phyloP scores from a whole-genome alignment of 2,113 vertebrate genomes.

The Cheirogaleus medius region DNA sequence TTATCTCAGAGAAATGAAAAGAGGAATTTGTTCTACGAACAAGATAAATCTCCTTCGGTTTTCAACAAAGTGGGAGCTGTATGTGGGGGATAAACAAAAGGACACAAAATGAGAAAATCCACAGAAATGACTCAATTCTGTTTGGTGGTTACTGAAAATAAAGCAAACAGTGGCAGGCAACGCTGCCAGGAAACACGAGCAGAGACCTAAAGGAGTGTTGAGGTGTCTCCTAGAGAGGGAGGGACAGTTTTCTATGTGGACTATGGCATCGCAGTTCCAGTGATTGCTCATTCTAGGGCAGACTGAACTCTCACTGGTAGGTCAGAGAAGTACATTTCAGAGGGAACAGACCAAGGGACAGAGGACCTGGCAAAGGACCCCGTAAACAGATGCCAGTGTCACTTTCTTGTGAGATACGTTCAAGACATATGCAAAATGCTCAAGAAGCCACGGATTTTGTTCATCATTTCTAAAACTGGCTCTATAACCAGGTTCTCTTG shows the following conservation, averaged over 20 bases:
- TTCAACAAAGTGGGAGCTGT: slow-evolving; percentile 8
- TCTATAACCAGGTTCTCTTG: background rate
- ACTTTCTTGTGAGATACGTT: background rate
- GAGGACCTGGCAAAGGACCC: background rate
- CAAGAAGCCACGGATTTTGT: background rate
- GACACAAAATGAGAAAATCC: slow-evolving; percentile 37
- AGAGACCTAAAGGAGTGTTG: background rate
- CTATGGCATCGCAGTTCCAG: background rate
- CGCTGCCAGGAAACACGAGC: background rate
- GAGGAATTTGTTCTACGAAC: background rate
- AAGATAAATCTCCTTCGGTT: slow-evolving; percentile 37
- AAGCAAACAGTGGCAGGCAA: background rate
- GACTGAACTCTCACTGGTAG: background rate
- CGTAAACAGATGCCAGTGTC: background rate
- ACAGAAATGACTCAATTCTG: slow-evolving; percentile 34
- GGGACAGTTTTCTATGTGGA: background rate
- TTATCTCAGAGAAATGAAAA: background rate
- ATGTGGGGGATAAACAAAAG: background rate
- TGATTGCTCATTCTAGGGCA: background rate
- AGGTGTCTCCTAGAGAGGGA: background rate
- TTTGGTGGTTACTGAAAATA: slow-evolving; percentile 13
- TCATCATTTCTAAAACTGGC: background rate
- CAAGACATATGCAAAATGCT: background rate
- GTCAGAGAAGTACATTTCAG: background rate
- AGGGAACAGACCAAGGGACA: background rate